Evolutionary conservation across 2,888 invertebrate species (phyloP).

Genomic region (Gryllus longicercus): DNA sequence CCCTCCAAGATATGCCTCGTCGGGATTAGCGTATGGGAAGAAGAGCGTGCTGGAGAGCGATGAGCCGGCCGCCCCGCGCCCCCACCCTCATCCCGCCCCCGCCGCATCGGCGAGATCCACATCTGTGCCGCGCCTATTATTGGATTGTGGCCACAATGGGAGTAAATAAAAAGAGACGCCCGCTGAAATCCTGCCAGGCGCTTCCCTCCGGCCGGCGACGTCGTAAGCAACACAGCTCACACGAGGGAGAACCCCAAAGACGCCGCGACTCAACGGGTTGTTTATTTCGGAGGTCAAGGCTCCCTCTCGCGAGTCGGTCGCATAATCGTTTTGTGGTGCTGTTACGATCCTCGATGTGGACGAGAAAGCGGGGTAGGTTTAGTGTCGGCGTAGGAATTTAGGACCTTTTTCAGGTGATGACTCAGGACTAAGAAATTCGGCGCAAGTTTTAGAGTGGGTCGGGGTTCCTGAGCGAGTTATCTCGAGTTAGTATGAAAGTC

Average conservation of each 20-base stretch:
- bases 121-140: background rate
- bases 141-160: background rate
- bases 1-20: background rate
- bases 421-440: no score
- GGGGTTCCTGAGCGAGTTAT: no score
- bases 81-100: background rate
- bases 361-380: no score
- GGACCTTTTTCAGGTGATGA: no score
- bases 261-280: background rate
- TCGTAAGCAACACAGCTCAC: background rate
- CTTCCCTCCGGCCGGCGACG: background rate
- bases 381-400: no score
- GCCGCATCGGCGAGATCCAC: background rate
- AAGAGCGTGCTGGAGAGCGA: background rate
- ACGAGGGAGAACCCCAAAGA: background rate
- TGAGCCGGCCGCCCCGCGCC: background rate
- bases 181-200: background rate
- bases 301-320: no score
- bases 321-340: no score
- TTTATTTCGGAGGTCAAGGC: constrained; percentile 6
- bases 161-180: background rate
- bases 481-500: no score
- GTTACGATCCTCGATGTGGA: no score
- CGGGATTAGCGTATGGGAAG: constrained; percentile 17
- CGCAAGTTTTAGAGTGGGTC: no score